These are phyloP conservation scores for Denticeps clupeoides DNA, from an alignment of 2,797 vertebrate species.

Conservation along the genomic window DNA sequence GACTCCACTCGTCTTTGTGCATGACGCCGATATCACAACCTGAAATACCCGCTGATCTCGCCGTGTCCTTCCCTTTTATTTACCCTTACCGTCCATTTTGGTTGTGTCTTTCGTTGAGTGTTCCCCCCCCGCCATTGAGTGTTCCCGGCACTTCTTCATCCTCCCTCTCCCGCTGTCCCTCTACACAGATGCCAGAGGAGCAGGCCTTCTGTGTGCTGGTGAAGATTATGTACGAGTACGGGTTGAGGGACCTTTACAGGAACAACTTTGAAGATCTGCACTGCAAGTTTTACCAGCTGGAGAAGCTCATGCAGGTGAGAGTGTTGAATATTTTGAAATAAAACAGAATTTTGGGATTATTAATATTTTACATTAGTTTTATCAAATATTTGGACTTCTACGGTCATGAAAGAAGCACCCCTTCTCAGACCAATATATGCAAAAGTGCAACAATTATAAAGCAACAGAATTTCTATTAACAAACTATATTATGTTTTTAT, in stretches of 20 bases:
- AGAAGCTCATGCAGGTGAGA: conserved; percentile 85
- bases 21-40: too few species aligned
- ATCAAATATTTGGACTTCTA: too few species aligned
- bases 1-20: too few species aligned
- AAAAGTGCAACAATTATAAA: too few species aligned
- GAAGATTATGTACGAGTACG: conserved; percentile 93
- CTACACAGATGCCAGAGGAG: conserved; percentile 90
- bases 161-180: background rate
- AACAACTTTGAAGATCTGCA: conserved; percentile 98
- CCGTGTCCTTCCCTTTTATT: background rate
- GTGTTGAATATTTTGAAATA: too few species aligned
- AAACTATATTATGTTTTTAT: too few species aligned
- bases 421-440: too few species aligned
- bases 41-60: too few species aligned
- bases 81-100: background rate
- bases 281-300: conserved; percentile 96
- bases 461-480: too few species aligned
- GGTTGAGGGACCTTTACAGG: conserved; percentile 84
- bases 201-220: conserved; percentile 96
- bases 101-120: background rate
- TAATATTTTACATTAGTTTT: too few species aligned
- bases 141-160: background rate
- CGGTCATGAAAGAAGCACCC: too few species aligned
- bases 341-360: too few species aligned
- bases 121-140: background rate